Conservation (phyloP, 2,113 vertebrate genomes). For the Laterallus jamaicensis region DNA sequence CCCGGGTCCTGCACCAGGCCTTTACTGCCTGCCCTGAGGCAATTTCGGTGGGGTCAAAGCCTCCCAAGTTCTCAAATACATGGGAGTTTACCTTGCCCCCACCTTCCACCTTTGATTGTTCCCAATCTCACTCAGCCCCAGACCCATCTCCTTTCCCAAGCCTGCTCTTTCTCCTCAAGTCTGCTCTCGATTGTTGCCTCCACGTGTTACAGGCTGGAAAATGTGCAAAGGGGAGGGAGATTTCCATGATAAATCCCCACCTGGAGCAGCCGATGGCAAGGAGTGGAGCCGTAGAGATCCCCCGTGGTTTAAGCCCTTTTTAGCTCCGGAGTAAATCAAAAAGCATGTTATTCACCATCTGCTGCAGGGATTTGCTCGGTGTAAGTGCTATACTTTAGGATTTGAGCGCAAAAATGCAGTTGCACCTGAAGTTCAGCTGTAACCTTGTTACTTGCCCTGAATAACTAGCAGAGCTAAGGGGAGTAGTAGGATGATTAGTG, state of each 20-base stretch:
- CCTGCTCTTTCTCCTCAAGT: rapidly evolving
- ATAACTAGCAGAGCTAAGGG: not conserved
- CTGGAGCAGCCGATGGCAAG: rapidly evolving
- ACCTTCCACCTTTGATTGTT: rapidly evolving
- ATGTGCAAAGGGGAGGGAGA: not conserved
- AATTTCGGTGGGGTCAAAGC: too few species aligned
- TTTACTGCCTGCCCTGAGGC: not conserved
- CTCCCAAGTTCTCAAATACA: too few species aligned
- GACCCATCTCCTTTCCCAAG: not conserved
- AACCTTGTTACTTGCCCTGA: not conserved
- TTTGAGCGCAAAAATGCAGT: not conserved
- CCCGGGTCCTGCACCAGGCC: rapidly evolving
- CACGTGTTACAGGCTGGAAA: not conserved
- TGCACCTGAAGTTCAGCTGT: not conserved
- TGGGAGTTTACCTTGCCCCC: rapidly evolving
- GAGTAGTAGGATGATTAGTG: not conserved
- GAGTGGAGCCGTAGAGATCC: rapidly evolving
- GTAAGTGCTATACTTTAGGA: not conserved
- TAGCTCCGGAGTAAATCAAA: not conserved
- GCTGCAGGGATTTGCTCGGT: not conserved
- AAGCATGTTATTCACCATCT: not conserved
- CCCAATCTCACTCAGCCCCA: not conserved
- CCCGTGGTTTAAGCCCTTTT: rapidly evolving
- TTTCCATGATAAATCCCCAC: too few species aligned
- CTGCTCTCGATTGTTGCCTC: too few species aligned